Evolutionary conservation across 2,113 vertebrate species (phyloP), one percentile per base, ranked within the genome.

Genomic region (Sinosuthora webbiana): DNA sequence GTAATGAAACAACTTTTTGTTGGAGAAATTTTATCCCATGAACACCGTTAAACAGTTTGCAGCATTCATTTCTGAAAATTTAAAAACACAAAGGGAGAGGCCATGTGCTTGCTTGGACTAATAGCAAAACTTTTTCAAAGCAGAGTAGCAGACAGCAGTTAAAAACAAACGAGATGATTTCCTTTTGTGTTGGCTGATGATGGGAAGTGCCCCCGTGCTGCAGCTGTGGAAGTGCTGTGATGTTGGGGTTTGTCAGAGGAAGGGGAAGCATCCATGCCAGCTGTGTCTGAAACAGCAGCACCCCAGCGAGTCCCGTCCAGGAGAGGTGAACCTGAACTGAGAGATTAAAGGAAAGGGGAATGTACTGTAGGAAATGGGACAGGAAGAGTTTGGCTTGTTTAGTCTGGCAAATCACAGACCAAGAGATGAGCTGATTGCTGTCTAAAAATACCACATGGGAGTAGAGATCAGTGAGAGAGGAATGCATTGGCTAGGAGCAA

Each of bases 301-400:
- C 15, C 45, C 12, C 50, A 27, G 18, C 9, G 18, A 71, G 33
- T 20, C 39, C 6, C 19, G 39, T 28, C 31, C 65, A 49, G 57
- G 67, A 90, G 69, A 90, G 71, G 49, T 73, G 79, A 90, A 80
- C 49, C 41, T 67, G 52, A 93, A 45, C 39, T 0, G 0, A 52
- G 50, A 0, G 2, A 35, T 76, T 8, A 42, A 79, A 60, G 59
- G 60, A 9, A 83, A 74, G 7, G 10, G 14, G 35, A 63, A 62
- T 1, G 3, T 17, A 6, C 41, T 53, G 20, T 23, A 33, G 22
- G 35, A 87, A 71, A 59, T 42, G 44, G 42, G 33, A 31, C 16
- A 37, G 65, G 73, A 65, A 69, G 64, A 86, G 60, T 78, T 78
- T 87, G 89, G 15, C 71, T 93, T 91, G 80, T 93, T 95, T 83